These are phyloP conservation scores for Xenops minutus DNA, from an alignment of 2,797 vertebrate species.

Conservation along the genomic window DNA sequence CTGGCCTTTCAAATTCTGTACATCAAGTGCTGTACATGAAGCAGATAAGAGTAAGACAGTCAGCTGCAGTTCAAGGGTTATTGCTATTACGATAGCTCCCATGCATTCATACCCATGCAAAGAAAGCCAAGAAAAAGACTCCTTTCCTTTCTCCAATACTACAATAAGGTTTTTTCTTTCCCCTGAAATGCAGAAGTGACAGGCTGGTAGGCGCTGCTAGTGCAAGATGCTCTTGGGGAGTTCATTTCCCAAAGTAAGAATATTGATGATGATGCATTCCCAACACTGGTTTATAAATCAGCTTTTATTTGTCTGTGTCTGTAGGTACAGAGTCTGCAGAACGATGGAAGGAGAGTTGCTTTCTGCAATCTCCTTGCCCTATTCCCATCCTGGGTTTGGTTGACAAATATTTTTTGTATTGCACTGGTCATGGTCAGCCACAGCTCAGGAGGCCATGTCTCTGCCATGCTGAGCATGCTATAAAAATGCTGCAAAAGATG, in stretches of 20 bases:
- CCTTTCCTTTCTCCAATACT: neutral
- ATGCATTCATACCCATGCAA: neutral
- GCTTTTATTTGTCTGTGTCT: neutral
- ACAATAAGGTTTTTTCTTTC: neutral
- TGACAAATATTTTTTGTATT: neutral
- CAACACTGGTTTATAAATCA: neutral
- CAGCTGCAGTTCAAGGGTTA: neutral
- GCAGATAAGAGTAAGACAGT: neutral
- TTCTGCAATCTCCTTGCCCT: neutral
- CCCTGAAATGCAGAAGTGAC: neutral
- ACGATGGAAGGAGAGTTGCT: neutral
- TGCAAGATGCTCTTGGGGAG: neutral
- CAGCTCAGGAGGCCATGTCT: neutral
- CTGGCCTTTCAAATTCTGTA: neutral
- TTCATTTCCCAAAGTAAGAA: neutral
- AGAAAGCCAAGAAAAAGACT: neutral
- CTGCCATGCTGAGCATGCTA: neutral
- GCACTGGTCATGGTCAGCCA: neutral
- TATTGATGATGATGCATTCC: neutral
- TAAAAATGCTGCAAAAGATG: neutral
- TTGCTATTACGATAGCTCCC: neutral
- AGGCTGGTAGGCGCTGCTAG: fast-evolving
- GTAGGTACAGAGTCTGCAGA: neutral
- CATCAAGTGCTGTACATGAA: neutral
- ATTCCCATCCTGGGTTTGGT: neutral